Evolutionary conservation across 2,113 vertebrate genomes (phyloP).

Genomic region (Verasper variegatus): DNA sequence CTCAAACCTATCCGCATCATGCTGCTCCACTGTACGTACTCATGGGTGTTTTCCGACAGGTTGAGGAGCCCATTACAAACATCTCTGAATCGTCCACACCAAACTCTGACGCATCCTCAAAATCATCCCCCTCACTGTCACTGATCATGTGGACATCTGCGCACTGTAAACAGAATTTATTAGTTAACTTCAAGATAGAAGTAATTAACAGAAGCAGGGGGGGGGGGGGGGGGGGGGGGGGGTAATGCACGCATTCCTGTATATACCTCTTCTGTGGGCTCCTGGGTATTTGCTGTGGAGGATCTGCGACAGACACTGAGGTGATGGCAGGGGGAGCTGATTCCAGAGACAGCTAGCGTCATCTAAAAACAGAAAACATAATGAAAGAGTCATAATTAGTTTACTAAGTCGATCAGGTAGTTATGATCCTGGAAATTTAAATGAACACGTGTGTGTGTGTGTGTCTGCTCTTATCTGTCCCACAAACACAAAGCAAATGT

Average conservation of each 20-base stretch:
- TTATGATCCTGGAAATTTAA: no score
- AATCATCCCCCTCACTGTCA: slow-evolving; percentile 98
- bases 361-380: slow-evolving; percentile 81
- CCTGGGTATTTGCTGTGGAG: slow-evolving; percentile 89
- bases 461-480: no score
- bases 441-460: no score
- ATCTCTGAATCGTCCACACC: slow-evolving; percentile 98
- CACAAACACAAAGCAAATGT: no score
- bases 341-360: slow-evolving; percentile 91
- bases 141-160: slow-evolving; percentile 99
- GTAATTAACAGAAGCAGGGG: slow-evolving; percentile 2
- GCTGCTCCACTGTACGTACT: slow-evolving; percentile 83
- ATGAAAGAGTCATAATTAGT: background rate
- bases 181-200: background rate
- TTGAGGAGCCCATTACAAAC: slow-evolving; percentile 92
- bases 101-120: slow-evolving; percentile 98
- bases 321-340: slow-evolving; percentile 95
- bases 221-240: background rate
- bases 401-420: no score
- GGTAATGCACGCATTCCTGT: slow-evolving; percentile 3
- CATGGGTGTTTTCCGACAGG: slow-evolving; percentile 95
- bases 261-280: slow-evolving; percentile 93
- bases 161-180: slow-evolving; percentile 80
- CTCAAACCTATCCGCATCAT: background rate
- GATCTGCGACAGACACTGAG: slow-evolving; percentile 94